Conservation (phyloP, 2,888 invertebrate species). For the Zygogramma bicolorata region DNA sequence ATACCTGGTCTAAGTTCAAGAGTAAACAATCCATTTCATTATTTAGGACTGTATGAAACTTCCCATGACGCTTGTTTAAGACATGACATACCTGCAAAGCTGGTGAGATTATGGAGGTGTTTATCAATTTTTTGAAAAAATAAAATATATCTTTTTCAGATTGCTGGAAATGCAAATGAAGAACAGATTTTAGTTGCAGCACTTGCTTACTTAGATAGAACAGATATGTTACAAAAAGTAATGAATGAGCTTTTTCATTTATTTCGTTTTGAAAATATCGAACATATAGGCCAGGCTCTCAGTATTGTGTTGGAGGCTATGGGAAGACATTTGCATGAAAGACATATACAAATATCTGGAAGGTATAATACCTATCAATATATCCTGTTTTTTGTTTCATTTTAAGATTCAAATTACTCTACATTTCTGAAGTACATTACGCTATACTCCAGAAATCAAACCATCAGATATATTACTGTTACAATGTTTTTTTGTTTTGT, state of each 20-base stretch:
- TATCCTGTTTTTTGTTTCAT: too few relatives aligned
- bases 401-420: too few relatives aligned
- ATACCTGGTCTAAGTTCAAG: conserved; percentile 89
- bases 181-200: conserved; percentile 91
- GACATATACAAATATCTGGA: conserved; percentile 93
- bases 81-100: conserved; percentile 90
- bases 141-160: conserved; percentile 68
- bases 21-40: conserved; percentile 83
- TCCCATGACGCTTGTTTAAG: conserved; percentile 90
- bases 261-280: conserved; percentile 86
- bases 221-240: conserved; percentile 84
- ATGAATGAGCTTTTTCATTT: conserved; percentile 92
- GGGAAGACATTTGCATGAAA: conserved; percentile 87
- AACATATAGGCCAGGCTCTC: conserved; percentile 80
- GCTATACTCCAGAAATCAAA: too few relatives aligned
- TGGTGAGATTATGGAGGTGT: conserved; percentile 70
- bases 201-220: conserved; percentile 85
- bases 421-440: too few relatives aligned
- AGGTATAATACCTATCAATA: too few relatives aligned
- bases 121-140: not conserved
- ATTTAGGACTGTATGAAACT: conserved; percentile 92
- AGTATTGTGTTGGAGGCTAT: conserved; percentile 89
- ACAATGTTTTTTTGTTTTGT: too few relatives aligned
- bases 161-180: conserved; percentile 92
- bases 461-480: too few relatives aligned